These are phyloP conservation scores for Zoanthus sociatus DNA, from an alignment of 92 coral and sea anemone genomes.

Conservation along the genomic window DNA sequence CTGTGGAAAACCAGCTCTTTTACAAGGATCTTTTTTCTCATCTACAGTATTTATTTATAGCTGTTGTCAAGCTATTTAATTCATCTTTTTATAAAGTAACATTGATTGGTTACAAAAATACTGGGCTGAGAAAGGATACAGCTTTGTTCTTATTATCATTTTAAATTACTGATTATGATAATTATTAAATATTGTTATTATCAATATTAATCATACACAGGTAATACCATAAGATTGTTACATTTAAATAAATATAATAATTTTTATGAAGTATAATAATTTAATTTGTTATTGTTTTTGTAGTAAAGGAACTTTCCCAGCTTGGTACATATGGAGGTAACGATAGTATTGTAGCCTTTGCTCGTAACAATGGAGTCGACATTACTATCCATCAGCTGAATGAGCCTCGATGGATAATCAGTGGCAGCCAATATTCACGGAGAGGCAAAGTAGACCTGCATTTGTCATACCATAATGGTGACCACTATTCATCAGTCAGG, in stretches of 20 bases:
- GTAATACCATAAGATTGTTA: no score
- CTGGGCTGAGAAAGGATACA: no score
- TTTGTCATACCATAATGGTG: conserved; percentile 94
- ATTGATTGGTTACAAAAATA: no score
- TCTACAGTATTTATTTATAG: no score
- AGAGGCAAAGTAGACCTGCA: conserved; percentile 83
- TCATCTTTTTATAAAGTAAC: no score
- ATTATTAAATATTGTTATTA: no score
- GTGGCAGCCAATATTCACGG: conserved; percentile 75
- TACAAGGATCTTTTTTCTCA: no score
- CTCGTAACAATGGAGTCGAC: conserved; percentile 90
- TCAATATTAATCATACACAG: no score
- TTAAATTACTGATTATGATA: no score
- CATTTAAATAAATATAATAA: neutral
- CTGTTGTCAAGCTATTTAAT: no score
- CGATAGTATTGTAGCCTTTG: conserved; percentile 96
- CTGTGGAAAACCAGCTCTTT: no score
- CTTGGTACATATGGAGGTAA: conserved; percentile 93
- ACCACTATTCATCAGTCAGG: conserved; percentile 95
- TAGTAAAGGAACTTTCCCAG: conserved; percentile 87
- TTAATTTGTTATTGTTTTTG: neutral
- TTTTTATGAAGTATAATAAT: neutral
- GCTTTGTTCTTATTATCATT: no score
- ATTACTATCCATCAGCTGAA: conserved; percentile 93
- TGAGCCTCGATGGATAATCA: conserved; percentile 95